Conservation (phyloP, 2,888 invertebrate species). For the Azorinus chamasolen region DNA sequence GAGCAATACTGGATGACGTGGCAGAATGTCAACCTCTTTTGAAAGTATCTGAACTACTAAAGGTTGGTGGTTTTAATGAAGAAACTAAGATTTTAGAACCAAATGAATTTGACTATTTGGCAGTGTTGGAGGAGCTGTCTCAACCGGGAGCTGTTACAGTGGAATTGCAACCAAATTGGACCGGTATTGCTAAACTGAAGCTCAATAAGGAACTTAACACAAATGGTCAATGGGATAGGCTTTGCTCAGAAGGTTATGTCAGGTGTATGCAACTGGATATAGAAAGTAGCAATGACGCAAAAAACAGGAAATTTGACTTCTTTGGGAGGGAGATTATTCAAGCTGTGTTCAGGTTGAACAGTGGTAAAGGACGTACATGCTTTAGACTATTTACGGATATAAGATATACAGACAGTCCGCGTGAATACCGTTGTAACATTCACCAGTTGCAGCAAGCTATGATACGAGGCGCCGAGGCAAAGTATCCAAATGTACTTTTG, state of each 20-base stretch:
- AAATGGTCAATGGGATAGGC: background rate
- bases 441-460: background rate
- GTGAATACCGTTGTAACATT: background rate
- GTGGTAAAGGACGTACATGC: background rate
- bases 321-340: slow-evolving; percentile 6
- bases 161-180: background rate
- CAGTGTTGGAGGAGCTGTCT: slow-evolving; percentile 11
- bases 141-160: slow-evolving; percentile 3
- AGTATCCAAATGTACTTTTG: slow-evolving; percentile 10
- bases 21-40: background rate
- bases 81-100: slow-evolving; percentile 10
- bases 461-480: slow-evolving; percentile 1
- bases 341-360: slow-evolving; percentile 2
- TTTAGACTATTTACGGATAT: background rate
- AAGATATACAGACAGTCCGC: background rate
- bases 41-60: slow-evolving; percentile 12
- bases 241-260: slow-evolving; percentile 4
- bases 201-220: background rate
- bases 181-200: slow-evolving; percentile 10
- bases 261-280: slow-evolving; percentile 8
- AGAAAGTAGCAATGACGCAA: background rate
- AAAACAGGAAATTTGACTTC: background rate
- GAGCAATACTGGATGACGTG: too few relatives aligned
- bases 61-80: slow-evolving; percentile 9
- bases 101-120: slow-evolving; percentile 12